A percentile compares a stretch with the other conserved stretches of the same genome.
Evolutionary conservation across 2,797 vertebrate species (phyloP).

Genomic region (Sitta carolinensis): DNA sequence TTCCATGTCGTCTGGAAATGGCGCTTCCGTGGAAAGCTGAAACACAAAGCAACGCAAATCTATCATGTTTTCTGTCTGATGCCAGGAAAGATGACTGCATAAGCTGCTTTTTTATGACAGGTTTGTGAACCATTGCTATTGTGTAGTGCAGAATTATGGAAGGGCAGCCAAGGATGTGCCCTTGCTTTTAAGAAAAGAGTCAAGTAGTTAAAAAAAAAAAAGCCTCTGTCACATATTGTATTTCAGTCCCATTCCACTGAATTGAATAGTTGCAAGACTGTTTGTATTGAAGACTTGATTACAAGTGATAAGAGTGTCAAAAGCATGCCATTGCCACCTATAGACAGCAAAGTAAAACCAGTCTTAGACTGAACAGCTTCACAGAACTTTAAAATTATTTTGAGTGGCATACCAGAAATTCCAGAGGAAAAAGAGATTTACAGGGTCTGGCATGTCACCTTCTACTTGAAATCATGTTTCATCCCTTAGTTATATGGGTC

Average conservation of each 20-base stretch:
- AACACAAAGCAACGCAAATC: not conserved
- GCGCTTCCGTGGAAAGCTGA: not conserved
- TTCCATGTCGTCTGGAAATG: fast-evolving
- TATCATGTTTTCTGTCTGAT: not conserved
- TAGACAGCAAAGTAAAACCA: not conserved
- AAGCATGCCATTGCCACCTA: slow-evolving; percentile 43
- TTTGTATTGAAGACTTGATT: slow-evolving; percentile 6
- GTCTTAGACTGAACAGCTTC: not conserved
- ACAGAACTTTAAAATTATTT: not conserved
- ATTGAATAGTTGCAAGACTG: not conserved
- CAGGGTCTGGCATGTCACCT: not conserved
- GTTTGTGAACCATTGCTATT: not conserved
- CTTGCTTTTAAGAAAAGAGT: not conserved
- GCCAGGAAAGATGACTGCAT: not conserved
- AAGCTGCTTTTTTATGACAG: not conserved
- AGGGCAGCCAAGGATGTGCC: slow-evolving; percentile 2
- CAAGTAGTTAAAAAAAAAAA: not conserved
- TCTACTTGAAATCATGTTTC: not conserved
- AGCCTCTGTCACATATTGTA: not conserved
- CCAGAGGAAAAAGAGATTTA: not conserved
- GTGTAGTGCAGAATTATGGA: not conserved
- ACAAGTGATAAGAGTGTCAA: not conserved
- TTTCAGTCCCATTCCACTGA: slow-evolving; percentile 13
- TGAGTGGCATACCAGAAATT: not conserved
- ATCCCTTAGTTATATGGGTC: not conserved